These are phyloP conservation scores for Orycteropus afer DNA, from an alignment of 2,113 vertebrate genomes.

Conservation along the genomic window DNA sequence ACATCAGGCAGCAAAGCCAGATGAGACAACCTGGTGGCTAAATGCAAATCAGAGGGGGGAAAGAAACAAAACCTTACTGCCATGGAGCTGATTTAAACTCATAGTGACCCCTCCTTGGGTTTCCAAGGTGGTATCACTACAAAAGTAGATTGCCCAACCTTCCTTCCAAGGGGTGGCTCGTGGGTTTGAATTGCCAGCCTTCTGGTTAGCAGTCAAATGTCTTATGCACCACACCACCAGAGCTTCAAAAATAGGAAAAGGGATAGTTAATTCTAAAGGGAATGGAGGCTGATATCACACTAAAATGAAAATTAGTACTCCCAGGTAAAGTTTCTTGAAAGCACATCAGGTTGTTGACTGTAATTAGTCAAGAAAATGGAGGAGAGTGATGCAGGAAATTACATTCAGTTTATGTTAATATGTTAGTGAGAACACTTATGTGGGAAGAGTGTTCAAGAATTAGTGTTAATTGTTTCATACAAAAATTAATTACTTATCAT, in stretches of 20 bases:
- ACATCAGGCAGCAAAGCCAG: rapidly evolving
- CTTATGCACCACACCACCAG: too few species aligned
- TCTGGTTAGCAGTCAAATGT: too few species aligned
- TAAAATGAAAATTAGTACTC: background rate
- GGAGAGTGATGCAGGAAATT: background rate
- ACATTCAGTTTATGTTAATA: background rate
- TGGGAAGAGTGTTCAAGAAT: background rate
- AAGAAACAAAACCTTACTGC: too few species aligned
- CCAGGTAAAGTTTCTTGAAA: background rate
- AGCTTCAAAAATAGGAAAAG: background rate
- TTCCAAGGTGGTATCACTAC: too few species aligned
- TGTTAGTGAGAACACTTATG: background rate
- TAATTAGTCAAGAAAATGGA: background rate
- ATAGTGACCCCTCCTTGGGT: too few species aligned
- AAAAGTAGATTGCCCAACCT: too few species aligned
- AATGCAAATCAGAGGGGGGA: too few species aligned
- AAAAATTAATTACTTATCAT: background rate
- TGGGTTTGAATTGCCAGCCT: too few species aligned
- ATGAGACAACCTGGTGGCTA: too few species aligned
- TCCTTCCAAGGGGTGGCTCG: too few species aligned
- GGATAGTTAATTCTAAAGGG: background rate
- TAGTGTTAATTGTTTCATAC: background rate
- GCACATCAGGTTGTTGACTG: background rate
- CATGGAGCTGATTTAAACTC: too few species aligned
- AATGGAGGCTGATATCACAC: background rate